A percentile compares a stretch with the other conserved stretches of the same genome.
Evolutionary conservation across 2,113 vertebrate genomes (phyloP).

Genomic region (Tyto alba): DNA sequence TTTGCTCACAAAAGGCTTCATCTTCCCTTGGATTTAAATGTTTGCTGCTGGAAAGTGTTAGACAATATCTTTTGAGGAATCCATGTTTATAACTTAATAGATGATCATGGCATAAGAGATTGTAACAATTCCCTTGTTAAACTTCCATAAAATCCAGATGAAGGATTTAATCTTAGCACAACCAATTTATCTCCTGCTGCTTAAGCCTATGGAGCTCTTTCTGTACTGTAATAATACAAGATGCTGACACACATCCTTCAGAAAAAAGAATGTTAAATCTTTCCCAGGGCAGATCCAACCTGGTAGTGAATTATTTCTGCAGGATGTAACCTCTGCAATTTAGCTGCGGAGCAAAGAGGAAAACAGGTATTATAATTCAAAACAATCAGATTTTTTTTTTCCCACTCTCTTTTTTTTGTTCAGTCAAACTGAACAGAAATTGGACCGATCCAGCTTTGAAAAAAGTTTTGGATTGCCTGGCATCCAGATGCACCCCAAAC

Average conservation of each 20-base stretch:
- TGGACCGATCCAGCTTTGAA: neutral
- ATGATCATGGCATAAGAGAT: neutral
- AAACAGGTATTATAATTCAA: neutral
- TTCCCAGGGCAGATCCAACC: neutral
- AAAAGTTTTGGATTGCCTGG: neutral
- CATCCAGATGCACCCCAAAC: neutral
- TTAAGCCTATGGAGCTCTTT: neutral
- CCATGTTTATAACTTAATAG: neutral
- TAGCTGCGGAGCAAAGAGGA: neutral
- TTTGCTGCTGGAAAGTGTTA: neutral
- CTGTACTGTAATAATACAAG: neutral
- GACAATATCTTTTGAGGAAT: neutral
- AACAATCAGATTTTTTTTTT: neutral
- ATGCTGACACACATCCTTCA: neutral
- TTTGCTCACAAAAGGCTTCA: neutral
- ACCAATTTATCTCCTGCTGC: neutral
- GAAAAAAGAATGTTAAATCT: neutral
- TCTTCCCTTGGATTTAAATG: neutral
- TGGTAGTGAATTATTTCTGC: neutral
- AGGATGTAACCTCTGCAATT: neutral
- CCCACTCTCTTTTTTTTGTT: rapidly evolving
- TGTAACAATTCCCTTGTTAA: neutral
- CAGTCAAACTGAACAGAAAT: neutral
- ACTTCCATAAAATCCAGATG: neutral
- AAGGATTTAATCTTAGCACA: neutral